Percentiles rank a stretch among this genome's conserved stretches.
Conservation (phyloP, 2,797 vertebrate genomes). For the Amphiprion clarkii region DNA sequence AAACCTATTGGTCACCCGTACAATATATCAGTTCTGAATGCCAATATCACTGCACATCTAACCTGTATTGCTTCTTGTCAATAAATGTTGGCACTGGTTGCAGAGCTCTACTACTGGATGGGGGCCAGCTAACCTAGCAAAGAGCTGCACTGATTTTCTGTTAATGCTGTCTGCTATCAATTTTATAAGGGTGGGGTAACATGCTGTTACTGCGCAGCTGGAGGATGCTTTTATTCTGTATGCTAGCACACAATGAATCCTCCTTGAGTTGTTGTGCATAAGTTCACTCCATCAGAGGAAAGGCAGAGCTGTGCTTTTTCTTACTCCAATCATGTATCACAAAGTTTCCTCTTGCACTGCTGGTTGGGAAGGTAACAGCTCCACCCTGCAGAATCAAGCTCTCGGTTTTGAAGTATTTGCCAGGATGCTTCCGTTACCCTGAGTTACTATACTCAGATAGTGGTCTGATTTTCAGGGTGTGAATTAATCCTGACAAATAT, state of each 20-base stretch:
- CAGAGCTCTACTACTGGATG: not conserved
- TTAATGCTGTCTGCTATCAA: slow-evolving; percentile 4
- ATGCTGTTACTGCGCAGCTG: slow-evolving; percentile 6
- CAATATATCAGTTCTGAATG: not conserved
- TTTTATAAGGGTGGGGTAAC: slow-evolving; percentile 2
- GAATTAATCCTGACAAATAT: not conserved
- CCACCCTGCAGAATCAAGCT: slow-evolving; percentile 21
- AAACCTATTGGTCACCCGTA: not conserved
- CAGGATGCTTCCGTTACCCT: not conserved
- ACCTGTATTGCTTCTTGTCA: not conserved
- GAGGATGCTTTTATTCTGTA: slow-evolving; percentile 9
- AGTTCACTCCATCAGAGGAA: slow-evolving; percentile 10
- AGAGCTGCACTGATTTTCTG: not conserved
- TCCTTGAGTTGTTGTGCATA: not conserved
- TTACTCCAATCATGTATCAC: slow-evolving; percentile 7
- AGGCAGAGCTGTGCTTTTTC: not conserved
- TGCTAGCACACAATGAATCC: slow-evolving; percentile 4
- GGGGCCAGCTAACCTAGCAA: too few species aligned
- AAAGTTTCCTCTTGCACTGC: slow-evolving; percentile 18
- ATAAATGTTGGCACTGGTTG: not conserved
- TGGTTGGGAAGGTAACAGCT: slow-evolving; percentile 28
- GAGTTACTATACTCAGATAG: not conserved
- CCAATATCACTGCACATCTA: not conserved
- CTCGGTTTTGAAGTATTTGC: slow-evolving; percentile 20
- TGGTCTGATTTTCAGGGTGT: not conserved